A percentile compares a stretch with the other conserved stretches of the same genome.
phyloP scores from a whole-genome alignment of 1,140 invertebrate genomes.

The Drosophila sturtevanti region DNA sequence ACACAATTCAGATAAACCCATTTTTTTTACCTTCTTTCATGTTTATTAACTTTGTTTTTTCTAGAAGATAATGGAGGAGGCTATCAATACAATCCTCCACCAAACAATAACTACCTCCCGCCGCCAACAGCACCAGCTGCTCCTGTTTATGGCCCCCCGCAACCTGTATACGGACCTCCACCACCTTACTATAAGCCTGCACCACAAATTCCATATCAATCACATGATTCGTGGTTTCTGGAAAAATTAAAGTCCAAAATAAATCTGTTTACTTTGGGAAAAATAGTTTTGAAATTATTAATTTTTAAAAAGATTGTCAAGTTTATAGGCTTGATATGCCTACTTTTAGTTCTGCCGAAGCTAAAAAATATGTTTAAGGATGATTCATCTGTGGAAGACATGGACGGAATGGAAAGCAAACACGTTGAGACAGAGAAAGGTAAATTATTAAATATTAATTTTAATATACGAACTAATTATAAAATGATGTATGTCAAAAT shows the following conservation, averaged over 20 bases:
- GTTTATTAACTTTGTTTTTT: background rate
- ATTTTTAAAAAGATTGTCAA: slow-evolving; percentile 91
- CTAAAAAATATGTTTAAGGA: slow-evolving; percentile 83
- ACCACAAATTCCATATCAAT: slow-evolving; percentile 72
- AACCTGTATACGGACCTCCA: slow-evolving; percentile 33
- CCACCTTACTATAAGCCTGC: slow-evolving; percentile 83
- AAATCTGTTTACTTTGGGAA: slow-evolving; percentile 88
- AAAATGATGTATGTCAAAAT: slow-evolving; percentile 12
- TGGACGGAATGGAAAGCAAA: slow-evolving; percentile 61
- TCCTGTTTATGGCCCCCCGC: slow-evolving; percentile 58
- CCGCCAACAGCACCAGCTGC: slow-evolving; percentile 63
- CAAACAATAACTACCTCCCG: slow-evolving; percentile 76
- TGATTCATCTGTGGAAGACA: slow-evolving; percentile 48
- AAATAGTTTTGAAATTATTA: slow-evolving; percentile 88
- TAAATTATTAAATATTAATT: slow-evolving; percentile 8
- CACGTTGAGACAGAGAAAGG: slow-evolving; percentile 64
- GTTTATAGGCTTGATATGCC: slow-evolving; percentile 88
- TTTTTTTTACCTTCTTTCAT: background rate
- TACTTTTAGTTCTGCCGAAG: slow-evolving; percentile 89
- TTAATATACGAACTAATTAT: background rate
- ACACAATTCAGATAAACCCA: too few relatives aligned
- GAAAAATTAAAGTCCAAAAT: slow-evolving; percentile 87
- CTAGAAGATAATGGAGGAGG: slow-evolving; percentile 54
- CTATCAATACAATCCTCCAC: slow-evolving; percentile 64
- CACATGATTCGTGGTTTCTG: slow-evolving; percentile 84